A percentile compares a stretch with the other conserved stretches of the same genome.
These are phyloP conservation scores for Leucosticte australis DNA, from an alignment of 2,113 vertebrate species.

Conservation along the genomic window DNA sequence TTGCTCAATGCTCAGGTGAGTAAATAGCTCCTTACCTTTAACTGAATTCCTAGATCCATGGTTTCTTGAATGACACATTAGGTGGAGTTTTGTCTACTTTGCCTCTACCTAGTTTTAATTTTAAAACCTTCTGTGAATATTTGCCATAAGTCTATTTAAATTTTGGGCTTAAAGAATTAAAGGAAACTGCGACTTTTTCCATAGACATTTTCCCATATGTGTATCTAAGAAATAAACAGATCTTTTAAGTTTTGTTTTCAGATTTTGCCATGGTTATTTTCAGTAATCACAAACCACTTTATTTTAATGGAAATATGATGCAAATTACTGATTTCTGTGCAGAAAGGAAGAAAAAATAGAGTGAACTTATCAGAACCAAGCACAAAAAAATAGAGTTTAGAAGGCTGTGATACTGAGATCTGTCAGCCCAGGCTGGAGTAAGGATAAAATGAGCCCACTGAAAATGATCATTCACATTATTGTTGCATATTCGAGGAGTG, in stretches of 20 bases:
- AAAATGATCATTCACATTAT: not conserved
- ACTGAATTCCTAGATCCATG: not conserved
- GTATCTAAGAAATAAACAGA: not conserved
- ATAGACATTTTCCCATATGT: accelerated
- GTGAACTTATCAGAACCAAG: not conserved
- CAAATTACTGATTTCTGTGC: not conserved
- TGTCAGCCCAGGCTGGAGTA: not conserved
- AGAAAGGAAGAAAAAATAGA: not conserved
- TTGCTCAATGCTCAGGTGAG: not conserved
- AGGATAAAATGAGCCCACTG: not conserved
- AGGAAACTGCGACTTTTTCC: not conserved
- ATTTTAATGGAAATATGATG: not conserved
- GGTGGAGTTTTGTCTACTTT: not conserved
- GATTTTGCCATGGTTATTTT: not conserved
- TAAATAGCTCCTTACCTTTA: not conserved
- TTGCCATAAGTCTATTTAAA: not conserved
- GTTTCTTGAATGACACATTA: not conserved
- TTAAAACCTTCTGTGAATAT: not conserved
- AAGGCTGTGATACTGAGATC: not conserved
- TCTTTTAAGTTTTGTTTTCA: not conserved
- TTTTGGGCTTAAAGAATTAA: not conserved
- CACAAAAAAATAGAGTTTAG: not conserved
- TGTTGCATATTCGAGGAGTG: not conserved
- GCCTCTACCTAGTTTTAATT: not conserved
- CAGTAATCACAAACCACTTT: not conserved